Evolutionary conservation across 2,797 vertebrate species (phyloP).

Genomic region (Chelidonichthys spinosus): DNA sequence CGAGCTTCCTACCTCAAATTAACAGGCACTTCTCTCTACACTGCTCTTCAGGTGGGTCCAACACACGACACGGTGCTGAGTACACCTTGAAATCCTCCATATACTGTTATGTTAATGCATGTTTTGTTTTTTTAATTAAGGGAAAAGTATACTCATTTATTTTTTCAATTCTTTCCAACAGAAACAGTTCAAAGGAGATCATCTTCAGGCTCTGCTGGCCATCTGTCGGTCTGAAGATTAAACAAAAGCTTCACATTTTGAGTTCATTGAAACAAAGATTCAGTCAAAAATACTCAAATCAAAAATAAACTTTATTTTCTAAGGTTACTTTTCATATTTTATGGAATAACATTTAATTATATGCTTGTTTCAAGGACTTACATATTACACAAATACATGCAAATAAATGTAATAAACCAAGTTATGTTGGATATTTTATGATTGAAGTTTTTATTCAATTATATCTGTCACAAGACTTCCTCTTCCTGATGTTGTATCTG

Average conservation of each 20-base stretch:
- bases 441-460: conserved; percentile 4
- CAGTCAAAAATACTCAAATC: conserved; percentile 7
- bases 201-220: conserved; percentile 76
- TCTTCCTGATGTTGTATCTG: background rate
- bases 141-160: background rate
- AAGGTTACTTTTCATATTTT: background rate
- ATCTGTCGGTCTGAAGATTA: conserved; percentile 82
- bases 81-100: background rate
- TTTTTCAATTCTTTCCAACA: conserved; percentile 41
- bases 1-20: conserved; percentile 81
- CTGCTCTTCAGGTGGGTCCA: conserved; percentile 82
- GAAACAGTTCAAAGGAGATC: conserved; percentile 78
- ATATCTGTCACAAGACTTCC: background rate
- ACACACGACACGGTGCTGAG: background rate
- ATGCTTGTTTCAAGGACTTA: background rate
- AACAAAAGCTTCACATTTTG: background rate
- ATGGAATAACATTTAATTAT: background rate
- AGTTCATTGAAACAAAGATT: background rate
- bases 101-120: background rate
- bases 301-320: conserved; percentile 11
- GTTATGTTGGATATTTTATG: background rate
- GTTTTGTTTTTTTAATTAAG: too few relatives aligned
- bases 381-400: background rate
- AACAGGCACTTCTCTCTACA: conserved; percentile 88
- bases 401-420: background rate